Conservation (phyloP, 2,797 vertebrate genomes). For the Lycodopsis pacificus region DNA sequence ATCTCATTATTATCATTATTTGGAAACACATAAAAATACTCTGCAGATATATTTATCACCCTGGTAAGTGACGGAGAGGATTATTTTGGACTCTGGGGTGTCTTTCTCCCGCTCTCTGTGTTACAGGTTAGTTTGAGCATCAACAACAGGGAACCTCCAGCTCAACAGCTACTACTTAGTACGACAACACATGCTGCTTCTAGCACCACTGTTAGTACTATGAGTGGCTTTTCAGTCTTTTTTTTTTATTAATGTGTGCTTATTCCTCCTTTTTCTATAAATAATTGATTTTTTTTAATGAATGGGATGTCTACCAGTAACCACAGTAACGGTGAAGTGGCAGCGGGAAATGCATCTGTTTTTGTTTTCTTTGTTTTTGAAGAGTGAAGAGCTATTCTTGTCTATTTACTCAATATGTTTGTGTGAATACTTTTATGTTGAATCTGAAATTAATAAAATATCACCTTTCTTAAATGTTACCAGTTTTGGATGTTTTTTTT, state of each 20-base stretch:
- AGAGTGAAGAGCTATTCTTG: slow-evolving; percentile 76
- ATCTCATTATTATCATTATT: background rate
- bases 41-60: slow-evolving; percentile 19
- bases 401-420: slow-evolving; percentile 85
- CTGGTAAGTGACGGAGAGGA: slow-evolving; percentile 39
- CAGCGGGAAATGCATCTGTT: slow-evolving; percentile 66
- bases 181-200: slow-evolving; percentile 65
- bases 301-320: slow-evolving; percentile 75
- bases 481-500: slow-evolving; percentile 42
- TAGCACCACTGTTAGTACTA: slow-evolving; percentile 69
- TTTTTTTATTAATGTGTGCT: slow-evolving; percentile 70
- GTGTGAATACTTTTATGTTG: slow-evolving; percentile 86
- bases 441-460: slow-evolving; percentile 85
- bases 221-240: slow-evolving; percentile 68
- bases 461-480: slow-evolving; percentile 78
- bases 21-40: slow-evolving; percentile 13
- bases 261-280: slow-evolving; percentile 69
- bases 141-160: slow-evolving; percentile 70
- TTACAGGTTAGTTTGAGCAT: slow-evolving; percentile 69
- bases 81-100: slow-evolving; percentile 45
- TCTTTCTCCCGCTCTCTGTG: slow-evolving; percentile 41
- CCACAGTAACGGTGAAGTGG: slow-evolving; percentile 71
- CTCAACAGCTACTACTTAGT: slow-evolving; percentile 68
- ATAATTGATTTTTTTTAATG: slow-evolving; percentile 66
- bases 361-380: slow-evolving; percentile 51